These are phyloP conservation scores for Acronicta leporina DNA, from an alignment of 2,888 invertebrate genomes.

Conservation along the genomic window DNA sequence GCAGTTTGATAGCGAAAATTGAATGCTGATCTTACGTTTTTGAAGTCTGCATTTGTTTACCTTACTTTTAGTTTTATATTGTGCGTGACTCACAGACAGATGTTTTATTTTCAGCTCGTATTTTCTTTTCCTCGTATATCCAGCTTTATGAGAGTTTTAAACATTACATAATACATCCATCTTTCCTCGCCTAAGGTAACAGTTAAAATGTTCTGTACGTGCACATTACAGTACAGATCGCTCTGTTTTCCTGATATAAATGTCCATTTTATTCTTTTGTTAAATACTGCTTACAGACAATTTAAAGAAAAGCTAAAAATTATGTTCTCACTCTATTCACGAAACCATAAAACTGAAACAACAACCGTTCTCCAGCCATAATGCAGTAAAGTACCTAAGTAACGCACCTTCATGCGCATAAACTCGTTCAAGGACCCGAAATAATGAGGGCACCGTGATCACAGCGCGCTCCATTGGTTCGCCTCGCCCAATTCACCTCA, in stretches of 20 bases:
- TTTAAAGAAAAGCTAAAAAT: conserved; percentile 35
- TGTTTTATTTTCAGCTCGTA: conserved; percentile 79
- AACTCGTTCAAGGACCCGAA: conserved; percentile 71
- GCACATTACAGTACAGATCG: conserved; percentile 27
- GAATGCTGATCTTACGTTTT: conserved; percentile 59
- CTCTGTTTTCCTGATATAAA: conserved; percentile 29
- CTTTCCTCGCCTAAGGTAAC: conserved; percentile 67
- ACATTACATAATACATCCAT: conserved; percentile 77
- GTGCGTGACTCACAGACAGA: conserved; percentile 78
- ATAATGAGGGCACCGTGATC: conserved; percentile 65
- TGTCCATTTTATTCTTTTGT: conserved; percentile 29
- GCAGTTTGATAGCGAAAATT: conserved; percentile 55
- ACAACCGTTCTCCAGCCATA: conserved; percentile 43
- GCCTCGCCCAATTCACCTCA: conserved; percentile 57
- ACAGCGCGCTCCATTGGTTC: conserved; percentile 49
- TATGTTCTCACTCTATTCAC: conserved; percentile 53
- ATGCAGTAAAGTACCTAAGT: conserved; percentile 59
- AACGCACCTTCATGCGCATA: conserved; percentile 63
- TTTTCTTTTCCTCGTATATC: conserved; percentile 75
- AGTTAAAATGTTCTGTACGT: conserved; percentile 57
- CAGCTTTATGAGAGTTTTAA: conserved; percentile 78
- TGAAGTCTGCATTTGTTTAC: conserved; percentile 74
- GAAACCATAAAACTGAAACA: conserved; percentile 47
- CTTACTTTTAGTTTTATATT: conserved; percentile 75
- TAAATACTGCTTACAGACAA: conserved; percentile 17